phyloP scores from a whole-genome alignment of 1,140 invertebrate species.

The Drosophila ambigua region DNA sequence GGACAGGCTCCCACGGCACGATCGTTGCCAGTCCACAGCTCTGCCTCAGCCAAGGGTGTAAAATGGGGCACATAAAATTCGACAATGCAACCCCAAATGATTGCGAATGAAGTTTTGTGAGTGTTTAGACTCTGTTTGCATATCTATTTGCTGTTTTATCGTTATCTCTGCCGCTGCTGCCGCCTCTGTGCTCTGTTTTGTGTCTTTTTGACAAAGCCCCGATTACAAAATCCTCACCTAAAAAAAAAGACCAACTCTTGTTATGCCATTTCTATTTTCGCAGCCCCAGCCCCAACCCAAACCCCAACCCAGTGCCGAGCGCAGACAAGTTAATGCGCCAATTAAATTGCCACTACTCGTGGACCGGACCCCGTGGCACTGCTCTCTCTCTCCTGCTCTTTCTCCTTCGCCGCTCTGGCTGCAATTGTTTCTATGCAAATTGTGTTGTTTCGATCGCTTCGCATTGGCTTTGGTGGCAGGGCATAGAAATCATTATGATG shows the following conservation, averaged over 20 bases:
- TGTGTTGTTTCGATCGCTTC: slow-evolving; percentile 55
- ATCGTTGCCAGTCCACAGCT: too few species aligned
- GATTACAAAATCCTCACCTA: slow-evolving; percentile 48
- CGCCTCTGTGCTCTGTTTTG: slow-evolving; percentile 2
- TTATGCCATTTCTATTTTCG: slow-evolving; percentile 71
- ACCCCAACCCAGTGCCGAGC: slow-evolving; percentile 29
- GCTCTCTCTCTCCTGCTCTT: slow-evolving; percentile 3
- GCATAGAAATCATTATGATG: slow-evolving; percentile 8
- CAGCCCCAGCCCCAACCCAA: background rate
- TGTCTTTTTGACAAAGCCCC: slow-evolving; percentile 35
- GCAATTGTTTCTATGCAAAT: slow-evolving; percentile 78
- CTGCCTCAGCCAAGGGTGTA: too few species aligned
- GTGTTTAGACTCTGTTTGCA: slow-evolving; percentile 23
- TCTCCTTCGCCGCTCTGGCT: slow-evolving; percentile 1
- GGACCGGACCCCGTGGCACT: slow-evolving; percentile 26
- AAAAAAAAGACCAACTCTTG: slow-evolving; percentile 32
- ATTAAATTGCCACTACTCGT: slow-evolving; percentile 71
- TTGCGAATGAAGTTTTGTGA: slow-evolving; percentile 49
- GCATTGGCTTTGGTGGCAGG: slow-evolving; percentile 15
- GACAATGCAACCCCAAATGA: slow-evolving; percentile 21
- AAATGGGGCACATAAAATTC: slow-evolving; percentile 13
- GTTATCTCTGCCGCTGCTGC: slow-evolving; percentile 45
- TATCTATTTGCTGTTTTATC: slow-evolving; percentile 47
- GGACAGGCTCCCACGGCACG: too few species aligned
- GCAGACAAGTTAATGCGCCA: slow-evolving; percentile 71